phyloP scores from a whole-genome alignment of 2,888 invertebrate species.

The Troides oblongomaculatus region DNA sequence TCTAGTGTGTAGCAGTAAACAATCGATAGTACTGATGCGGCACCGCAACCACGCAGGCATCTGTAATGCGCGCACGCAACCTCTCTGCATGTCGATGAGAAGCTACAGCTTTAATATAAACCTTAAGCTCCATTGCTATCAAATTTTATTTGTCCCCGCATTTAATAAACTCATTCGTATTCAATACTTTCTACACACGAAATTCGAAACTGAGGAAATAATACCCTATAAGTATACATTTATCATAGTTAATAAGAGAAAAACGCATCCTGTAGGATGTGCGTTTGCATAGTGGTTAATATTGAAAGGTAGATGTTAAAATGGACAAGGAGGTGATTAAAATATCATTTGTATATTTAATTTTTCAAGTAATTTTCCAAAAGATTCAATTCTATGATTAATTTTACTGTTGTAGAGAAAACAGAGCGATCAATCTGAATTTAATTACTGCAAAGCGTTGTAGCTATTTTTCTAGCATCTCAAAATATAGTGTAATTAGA shows the following conservation, averaged over 20 bases:
- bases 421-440: too few species aligned
- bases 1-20: conserved; percentile 60
- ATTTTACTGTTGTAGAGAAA: too few species aligned
- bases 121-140: conserved; percentile 54
- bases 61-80: conserved; percentile 63
- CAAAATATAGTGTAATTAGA: neutral
- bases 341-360: too few species aligned
- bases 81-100: conserved; percentile 67
- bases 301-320: neutral
- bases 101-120: conserved; percentile 49
- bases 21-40: conserved; percentile 65
- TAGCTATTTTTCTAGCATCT: too few species aligned
- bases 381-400: neutral
- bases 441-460: too few species aligned
- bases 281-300: neutral
- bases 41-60: conserved; percentile 63
- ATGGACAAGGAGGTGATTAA: too few species aligned
- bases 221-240: conserved; percentile 37
- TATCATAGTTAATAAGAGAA: conserved; percentile 21
- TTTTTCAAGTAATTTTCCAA: neutral
- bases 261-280: conserved; percentile 22
- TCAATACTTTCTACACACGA: conserved; percentile 58
- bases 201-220: conserved; percentile 41
- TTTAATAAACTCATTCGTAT: conserved; percentile 67
- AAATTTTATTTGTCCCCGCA: conserved; percentile 56